Base-by-base conservation (phyloP, 2,113 vertebrate species). In the Mirounga angustirostris region DNA sequence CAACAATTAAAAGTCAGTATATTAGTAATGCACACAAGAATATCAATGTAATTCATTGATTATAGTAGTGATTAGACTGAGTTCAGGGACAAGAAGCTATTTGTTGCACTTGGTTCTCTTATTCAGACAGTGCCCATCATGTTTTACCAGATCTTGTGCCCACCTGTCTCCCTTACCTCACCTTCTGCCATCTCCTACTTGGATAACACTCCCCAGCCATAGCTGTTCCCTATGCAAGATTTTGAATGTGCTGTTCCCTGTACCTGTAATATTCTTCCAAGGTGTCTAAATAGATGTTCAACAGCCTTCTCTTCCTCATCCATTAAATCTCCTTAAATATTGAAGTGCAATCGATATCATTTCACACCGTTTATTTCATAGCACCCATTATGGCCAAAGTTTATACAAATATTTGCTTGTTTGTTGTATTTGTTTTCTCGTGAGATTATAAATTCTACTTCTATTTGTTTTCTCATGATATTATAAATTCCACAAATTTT, bases 121-220 rank as follows among this genome's bases (percentile, higher is more conserved):
- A 43, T 26, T 56, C 54, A 18, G 28, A 81, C 0, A 26, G 1
- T 14, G 6, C 0, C 2, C 4, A n/a, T 4, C 7, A 9, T 59
- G 12, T 9, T 50, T 40, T 69, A 36, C 22, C 16, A 59, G 11
- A 58, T 5, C 8, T 69, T 19, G 5, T 73, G 26, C 0, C n/a
- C 14, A 9, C 1, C 3, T 4, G 15, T 76, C 8, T 5, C 18
- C 50, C 8, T 4, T 2, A 11, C 14, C 2, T 61, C 33, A 1
- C 19, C 26, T 40, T 58, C 12, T 50, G 11, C 14, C 6, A 6
- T 69, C n/a, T 83, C 30, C 1, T 11, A 0, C 15, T 40, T 59
- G 30, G 22, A 76, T 13, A 30, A n/a, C 2, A 36, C 12, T 10
- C 6, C 33, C n/a, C 11, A 56, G 5, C 4, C 15, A 43, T n/a